Evolutionary conservation across 2,797 vertebrate genomes (phyloP).

Genomic region (Spinus olivaceus): DNA sequence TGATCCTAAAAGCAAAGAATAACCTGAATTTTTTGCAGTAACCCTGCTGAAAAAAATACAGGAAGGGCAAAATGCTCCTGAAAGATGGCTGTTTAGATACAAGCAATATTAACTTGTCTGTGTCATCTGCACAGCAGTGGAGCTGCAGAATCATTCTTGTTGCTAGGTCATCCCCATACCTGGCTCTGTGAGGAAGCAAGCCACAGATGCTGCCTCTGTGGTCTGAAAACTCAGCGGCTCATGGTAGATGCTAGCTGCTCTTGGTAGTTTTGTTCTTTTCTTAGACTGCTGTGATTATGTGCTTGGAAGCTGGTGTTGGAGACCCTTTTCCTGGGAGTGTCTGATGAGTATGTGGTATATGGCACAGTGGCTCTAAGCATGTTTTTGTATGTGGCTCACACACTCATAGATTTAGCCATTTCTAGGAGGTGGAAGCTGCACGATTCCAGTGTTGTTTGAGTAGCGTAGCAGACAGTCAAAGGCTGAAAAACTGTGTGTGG

Average conservation of each 20-base stretch:
- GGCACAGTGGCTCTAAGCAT: background rate
- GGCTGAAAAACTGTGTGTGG: background rate
- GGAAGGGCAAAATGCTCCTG: background rate
- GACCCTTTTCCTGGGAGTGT: background rate
- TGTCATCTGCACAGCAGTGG: background rate
- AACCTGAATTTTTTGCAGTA: background rate
- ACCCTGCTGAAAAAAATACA: background rate
- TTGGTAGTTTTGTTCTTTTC: background rate
- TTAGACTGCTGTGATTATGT: background rate
- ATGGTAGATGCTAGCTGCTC: background rate
- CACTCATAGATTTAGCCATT: background rate
- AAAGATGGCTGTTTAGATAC: background rate
- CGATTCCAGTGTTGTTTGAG: background rate
- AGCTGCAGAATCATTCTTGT: background rate
- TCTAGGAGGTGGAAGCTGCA: background rate
- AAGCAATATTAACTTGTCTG: background rate
- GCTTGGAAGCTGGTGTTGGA: background rate
- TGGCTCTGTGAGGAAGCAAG: background rate
- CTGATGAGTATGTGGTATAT: background rate
- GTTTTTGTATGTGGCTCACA: background rate
- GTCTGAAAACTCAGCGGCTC: background rate
- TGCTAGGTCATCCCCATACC: background rate
- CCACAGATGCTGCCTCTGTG: background rate
- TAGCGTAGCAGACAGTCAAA: background rate
- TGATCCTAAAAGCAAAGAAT: accelerated